Evolutionary conservation across 2,113 vertebrate species (phyloP).

Genomic region (Climacteris rufus): DNA sequence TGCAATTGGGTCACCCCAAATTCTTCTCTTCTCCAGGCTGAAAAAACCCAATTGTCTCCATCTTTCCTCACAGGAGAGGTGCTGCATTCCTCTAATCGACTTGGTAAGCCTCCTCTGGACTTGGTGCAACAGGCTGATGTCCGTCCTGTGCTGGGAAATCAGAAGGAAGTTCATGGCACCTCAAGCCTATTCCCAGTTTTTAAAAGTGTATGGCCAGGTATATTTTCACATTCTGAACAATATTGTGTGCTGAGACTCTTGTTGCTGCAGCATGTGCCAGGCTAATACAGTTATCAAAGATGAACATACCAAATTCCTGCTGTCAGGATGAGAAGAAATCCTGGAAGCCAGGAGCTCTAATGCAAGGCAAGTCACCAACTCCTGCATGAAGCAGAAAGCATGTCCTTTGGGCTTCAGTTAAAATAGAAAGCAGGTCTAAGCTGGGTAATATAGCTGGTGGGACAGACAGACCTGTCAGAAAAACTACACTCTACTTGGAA

Average conservation of each 20-base stretch:
- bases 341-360: background rate
- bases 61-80: fast-evolving
- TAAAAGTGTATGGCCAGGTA: background rate
- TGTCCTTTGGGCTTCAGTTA: background rate
- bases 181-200: background rate
- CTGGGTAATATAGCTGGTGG: background rate
- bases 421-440: background rate
- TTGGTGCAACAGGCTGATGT: background rate
- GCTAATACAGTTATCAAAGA: background rate
- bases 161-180: background rate
- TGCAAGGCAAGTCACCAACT: background rate
- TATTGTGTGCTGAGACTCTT: background rate
- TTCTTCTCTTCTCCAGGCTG: background rate
- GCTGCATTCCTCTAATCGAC: background rate
- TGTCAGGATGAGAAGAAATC: background rate
- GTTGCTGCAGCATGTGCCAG: fast-evolving
- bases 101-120: background rate
- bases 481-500: background rate
- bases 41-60: background rate
- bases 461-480: background rate
- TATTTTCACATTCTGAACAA: background rate
- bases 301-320: background rate
- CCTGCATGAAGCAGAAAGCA: background rate
- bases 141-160: background rate
- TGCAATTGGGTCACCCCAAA: background rate